These are phyloP conservation scores for Plutella xylostella DNA, from an alignment of 2,888 invertebrate species.

Conservation along the genomic window DNA sequence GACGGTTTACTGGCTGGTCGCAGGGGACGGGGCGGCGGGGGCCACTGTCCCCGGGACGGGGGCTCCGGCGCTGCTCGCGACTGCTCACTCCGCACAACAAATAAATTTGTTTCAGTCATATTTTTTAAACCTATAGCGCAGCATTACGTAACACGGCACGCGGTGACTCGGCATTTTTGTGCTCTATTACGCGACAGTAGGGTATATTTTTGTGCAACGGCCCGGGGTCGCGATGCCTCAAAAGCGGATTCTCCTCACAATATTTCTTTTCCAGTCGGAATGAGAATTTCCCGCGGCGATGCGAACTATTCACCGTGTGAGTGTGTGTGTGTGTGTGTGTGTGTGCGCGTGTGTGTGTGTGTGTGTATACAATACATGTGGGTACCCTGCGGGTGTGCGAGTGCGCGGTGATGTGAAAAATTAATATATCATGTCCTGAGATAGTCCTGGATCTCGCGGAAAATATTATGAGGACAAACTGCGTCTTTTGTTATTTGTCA, in stretches of 20 bases:
- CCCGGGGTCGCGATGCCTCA: slow-evolving; percentile 16
- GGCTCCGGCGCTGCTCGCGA: background rate
- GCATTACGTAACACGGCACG: slow-evolving; percentile 13
- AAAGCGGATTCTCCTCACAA: slow-evolving; percentile 33
- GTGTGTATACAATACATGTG: no score
- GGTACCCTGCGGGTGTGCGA: no score
- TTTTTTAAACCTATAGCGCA: slow-evolving; percentile 22
- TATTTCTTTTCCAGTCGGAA: slow-evolving; percentile 38
- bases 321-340: no score
- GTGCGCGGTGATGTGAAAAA: no score
- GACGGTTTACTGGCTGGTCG: no score
- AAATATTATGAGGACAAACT: no score
- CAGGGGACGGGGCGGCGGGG: background rate
- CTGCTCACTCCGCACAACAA: background rate
- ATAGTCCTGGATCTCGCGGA: no score
- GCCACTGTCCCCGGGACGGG: no score
- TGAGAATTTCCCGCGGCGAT: slow-evolving; percentile 25
- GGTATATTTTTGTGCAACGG: background rate
- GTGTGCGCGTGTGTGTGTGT: no score
- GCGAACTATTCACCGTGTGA: slow-evolving; percentile 21
- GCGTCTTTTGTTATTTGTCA: no score
- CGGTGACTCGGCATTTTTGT: background rate
- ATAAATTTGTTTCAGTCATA: slow-evolving; percentile 26
- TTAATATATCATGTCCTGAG: no score
- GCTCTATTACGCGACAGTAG: background rate